Base-by-base conservation (phyloP, 2,113 vertebrate genomes). In the Ctenomys sociabilis region DNA sequence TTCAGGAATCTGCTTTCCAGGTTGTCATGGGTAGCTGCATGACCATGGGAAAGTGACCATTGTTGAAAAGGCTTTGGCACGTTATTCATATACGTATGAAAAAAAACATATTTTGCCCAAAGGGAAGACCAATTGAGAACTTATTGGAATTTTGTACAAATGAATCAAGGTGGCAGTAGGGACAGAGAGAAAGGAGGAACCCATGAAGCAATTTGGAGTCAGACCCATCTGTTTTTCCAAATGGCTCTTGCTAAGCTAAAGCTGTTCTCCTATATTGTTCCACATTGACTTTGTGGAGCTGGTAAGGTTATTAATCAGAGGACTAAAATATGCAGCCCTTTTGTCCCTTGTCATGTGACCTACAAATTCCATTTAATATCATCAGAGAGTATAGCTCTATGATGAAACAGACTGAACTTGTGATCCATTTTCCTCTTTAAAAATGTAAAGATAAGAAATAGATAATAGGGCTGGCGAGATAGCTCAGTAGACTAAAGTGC, bases 281-380 rank as follows among this genome's bases (percentile, higher is more conserved):
- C 35, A 73, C 26, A 73, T 9, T 28, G 73, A 78, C 61, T 93
- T 35, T 78, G 9, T 75, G 75, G 16, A 70, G 12, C 16, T 82
- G 8, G 43, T 49, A 21, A 89, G 3, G 40, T 85, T 90, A 63
- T 78, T 59, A 86, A 8, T 14, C 77, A 19, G 43, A 64, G 1
- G 32, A 73, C 54, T 89, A 32, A 78, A 43, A 70, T 66, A 43
- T 17, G 91, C 7, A 64, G 5, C n/a, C 78, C 10, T 93, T 77
- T 75, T n/a, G 8, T 80, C 75, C 61, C 35, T 63, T 90, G 9
- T 7, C 61, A 2, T 86, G n/a, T 43, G 22, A 80, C 40, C 24
- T 85, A 81, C 35, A 49, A 30, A 66, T 94, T 37, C 63, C 57
- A 92, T 83, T 89, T 93, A 45, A 95, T 45, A 5, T 91, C 37